These are phyloP conservation scores for Dermatemys mawii DNA, from an alignment of 2,113 vertebrate species.

Conservation along the genomic window DNA sequence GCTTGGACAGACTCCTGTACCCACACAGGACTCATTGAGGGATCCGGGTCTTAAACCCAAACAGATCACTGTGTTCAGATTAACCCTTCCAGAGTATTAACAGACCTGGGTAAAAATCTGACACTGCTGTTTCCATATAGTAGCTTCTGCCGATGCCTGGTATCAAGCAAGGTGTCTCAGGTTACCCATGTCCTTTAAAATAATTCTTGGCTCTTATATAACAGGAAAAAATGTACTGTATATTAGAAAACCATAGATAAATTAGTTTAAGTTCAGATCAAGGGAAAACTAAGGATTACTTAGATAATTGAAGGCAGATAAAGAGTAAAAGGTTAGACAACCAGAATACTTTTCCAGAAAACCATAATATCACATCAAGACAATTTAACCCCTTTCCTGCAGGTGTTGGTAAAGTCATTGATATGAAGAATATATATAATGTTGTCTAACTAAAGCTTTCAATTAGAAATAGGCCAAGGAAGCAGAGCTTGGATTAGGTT, in stretches of 20 bases:
- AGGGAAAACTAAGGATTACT: background rate
- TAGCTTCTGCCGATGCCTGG: background rate
- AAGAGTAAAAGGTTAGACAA: background rate
- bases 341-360: background rate
- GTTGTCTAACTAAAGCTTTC: background rate
- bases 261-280: background rate
- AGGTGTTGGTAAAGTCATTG: no score
- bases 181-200: background rate
- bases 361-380: background rate
- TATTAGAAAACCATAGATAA: background rate
- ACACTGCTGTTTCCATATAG: background rate
- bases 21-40: background rate
- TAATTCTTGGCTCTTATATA: background rate
- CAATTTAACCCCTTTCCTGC: background rate
- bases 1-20: background rate
- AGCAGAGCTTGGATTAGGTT: background rate
- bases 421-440: no score
- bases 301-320: no score
- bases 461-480: background rate
- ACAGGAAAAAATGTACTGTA: background rate
- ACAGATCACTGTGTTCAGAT: background rate
- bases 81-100: background rate
- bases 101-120: background rate
- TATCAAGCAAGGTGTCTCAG: background rate
- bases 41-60: background rate